Conservation (phyloP, 1,140 invertebrate genomes). For the Lysiphlebus fabarum region DNA sequence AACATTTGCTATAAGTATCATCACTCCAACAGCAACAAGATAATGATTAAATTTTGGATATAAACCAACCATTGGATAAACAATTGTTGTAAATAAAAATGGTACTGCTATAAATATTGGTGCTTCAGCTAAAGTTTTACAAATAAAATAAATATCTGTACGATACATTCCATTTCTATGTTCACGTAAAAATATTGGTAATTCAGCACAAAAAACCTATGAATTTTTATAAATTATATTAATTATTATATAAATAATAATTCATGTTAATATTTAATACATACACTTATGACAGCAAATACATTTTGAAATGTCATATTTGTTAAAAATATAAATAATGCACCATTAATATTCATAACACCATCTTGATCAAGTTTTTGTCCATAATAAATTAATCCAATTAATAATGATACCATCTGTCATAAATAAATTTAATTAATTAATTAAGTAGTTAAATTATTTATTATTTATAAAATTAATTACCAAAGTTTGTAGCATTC, state of each 20-base stretch:
- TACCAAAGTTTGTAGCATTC: constrained; percentile 85
- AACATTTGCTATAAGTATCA: constrained; percentile 83
- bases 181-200: constrained; percentile 89
- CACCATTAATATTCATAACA: constrained; percentile 94
- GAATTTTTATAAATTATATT: constrained; percentile 22
- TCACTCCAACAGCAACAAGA: constrained; percentile 69
- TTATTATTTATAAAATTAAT: constrained; percentile 44
- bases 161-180: constrained; percentile 90
- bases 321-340: constrained; percentile 87
- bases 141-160: constrained; percentile 88
- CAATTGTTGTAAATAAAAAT: constrained; percentile 77
- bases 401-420: constrained; percentile 79
- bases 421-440: constrained; percentile 33
- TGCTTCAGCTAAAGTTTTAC: constrained; percentile 85
- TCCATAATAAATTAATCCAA: constrained; percentile 86
- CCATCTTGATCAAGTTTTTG: constrained; percentile 83
- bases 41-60: constrained; percentile 71
- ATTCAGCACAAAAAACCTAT: constrained; percentile 87
- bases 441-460: constrained; percentile 11
- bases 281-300: constrained; percentile 83
- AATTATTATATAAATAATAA: constrained; percentile 4
- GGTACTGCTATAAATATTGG: constrained; percentile 80
- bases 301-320: constrained; percentile 94
- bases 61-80: constrained; percentile 86
- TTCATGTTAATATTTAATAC: constrained; percentile 38